Conservation (phyloP, 2,888 invertebrate species). For the Tanytarsus gracilentus region DNA sequence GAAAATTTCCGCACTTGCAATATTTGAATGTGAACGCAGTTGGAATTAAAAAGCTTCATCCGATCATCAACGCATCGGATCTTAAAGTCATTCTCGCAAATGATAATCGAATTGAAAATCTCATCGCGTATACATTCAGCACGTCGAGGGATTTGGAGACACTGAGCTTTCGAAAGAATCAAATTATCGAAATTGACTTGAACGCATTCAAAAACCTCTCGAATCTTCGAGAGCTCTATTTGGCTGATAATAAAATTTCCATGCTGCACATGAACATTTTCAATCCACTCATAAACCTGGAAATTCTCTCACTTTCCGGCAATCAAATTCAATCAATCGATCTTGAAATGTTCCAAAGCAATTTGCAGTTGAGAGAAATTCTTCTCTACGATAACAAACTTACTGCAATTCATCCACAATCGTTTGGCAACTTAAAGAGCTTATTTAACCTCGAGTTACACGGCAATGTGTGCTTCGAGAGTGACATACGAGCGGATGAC, state of each 20-base stretch:
- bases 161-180: conserved; percentile 16
- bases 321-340: conserved; percentile 18
- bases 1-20: conserved; percentile 18
- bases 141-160: not conserved
- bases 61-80: not conserved
- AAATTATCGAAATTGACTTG: not conserved
- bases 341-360: conserved; percentile 1
- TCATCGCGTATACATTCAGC: not conserved
- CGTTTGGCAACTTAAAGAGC: not conserved
- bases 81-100: conserved; percentile 8
- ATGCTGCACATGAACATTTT: conserved; percentile 10
- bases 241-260: conserved; percentile 12
- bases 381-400: conserved; percentile 15
- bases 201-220: conserved; percentile 3
- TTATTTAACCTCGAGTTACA: conserved; percentile 13
- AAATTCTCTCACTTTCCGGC: conserved; percentile 7
- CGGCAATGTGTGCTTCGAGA: conserved; percentile 13
- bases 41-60: not conserved
- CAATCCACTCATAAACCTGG: conserved; percentile 1
- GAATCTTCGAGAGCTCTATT: not conserved
- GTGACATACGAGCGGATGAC: not conserved
- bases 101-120: not conserved
- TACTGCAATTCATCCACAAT: conserved; percentile 8
- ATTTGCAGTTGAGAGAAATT: conserved; percentile 3
- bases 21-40: conserved; percentile 11